Evolutionary conservation across 2,797 vertebrate genomes (phyloP).

Genomic region (Peromyscus melanophrys): DNA sequence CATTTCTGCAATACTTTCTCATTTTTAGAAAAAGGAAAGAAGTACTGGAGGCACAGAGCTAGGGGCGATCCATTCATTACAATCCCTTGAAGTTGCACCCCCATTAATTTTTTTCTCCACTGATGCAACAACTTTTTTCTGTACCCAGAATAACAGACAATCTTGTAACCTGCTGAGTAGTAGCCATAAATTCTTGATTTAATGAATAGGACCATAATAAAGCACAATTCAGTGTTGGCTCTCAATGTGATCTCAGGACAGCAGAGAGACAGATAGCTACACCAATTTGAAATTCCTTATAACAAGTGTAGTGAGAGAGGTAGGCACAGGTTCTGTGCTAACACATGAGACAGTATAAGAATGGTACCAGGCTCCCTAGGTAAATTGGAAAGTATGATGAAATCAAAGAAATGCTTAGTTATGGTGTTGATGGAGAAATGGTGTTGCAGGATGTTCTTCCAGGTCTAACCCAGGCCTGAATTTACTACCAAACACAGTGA

Average conservation of each 20-base stretch:
- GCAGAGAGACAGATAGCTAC: not conserved
- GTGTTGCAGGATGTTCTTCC: not conserved
- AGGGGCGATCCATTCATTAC: not conserved
- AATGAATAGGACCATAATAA: not conserved
- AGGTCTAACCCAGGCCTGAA: not conserved
- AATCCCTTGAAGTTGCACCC: constrained; percentile 35
- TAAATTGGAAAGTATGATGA: not conserved
- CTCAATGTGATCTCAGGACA: constrained; percentile 14
- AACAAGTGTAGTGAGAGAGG: not conserved
- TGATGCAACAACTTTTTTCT: constrained; percentile 39
- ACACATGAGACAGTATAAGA: not conserved
- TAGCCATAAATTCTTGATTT: not conserved
- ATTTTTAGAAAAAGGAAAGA: constrained; percentile 27
- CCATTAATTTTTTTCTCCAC: constrained; percentile 22
- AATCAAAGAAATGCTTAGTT: constrained; percentile 13
- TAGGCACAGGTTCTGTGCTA: not conserved
- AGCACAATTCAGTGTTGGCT: not conserved
- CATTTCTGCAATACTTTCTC: not conserved
- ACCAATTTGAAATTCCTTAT: constrained; percentile 12
- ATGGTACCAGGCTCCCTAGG: not conserved
- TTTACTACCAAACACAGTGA: not conserved
- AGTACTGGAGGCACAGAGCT: not conserved
- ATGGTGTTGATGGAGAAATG: not conserved
- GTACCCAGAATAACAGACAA: not conserved
- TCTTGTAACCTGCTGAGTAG: not conserved